Evolutionary conservation across 2,888 invertebrate genomes (phyloP), one percentile per base, ranked within the genome.

Genomic region (Pristionchus mayeri): DNA sequence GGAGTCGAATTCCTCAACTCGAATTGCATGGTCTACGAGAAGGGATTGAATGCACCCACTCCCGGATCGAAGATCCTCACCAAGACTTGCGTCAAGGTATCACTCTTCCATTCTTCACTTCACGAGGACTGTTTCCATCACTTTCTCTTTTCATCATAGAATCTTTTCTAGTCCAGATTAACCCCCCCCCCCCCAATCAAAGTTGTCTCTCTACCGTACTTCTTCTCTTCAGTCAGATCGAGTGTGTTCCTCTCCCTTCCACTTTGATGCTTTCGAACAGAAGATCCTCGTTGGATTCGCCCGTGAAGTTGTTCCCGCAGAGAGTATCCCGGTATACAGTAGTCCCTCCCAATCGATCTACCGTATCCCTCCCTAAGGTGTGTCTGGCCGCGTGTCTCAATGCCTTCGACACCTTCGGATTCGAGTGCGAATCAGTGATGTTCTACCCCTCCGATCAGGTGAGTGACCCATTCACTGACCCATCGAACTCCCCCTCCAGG

Each of bases 351-450:
- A 16, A 13, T 63, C 30, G 34, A 34, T 34, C 63, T 50, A 13
- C 50, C 37, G 24, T 75, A 75, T 75, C 18, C 13, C 67, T 24
- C 18, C 34, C 82, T 78, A 84, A 89, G 86, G 85, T 88, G 30
- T 92, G 91, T 79, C 87, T 93, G 85, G 86, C 92, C 63, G 91
- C 90, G 9, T 93, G 93, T 83, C 86, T 93, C 80, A 91, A 92
- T 87, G 86, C 91, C 67, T 91, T 92, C 84, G 91, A 92, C 85
- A 91, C 90, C 16, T 91, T 90, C 85, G 93, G 92, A 34, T 93
- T 93, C 87, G 93, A 93, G 85, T 93, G 93, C 88, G 91, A 93
- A 87, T 92, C 92, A 48, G 91, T 90, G 79, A 93, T 93, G 93
- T 92, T 88, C 88, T 93, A 93, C 85, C 92, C 92, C 52, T 87